Conservation (phyloP, 1,140 invertebrate genomes). For the Calliopsis andreniformis region DNA sequence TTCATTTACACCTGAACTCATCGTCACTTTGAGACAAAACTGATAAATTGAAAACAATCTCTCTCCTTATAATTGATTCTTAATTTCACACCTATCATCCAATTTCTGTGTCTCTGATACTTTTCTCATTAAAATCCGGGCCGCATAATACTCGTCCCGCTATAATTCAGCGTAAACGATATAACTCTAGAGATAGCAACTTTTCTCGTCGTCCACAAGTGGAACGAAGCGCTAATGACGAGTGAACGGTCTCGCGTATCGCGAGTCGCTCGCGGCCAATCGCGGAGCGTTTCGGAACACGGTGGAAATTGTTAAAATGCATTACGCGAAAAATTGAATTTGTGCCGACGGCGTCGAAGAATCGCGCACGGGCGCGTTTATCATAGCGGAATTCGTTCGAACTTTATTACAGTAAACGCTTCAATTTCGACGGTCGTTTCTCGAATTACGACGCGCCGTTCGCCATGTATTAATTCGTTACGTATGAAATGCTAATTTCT, state of each 20-base stretch:
- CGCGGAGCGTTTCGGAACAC: neutral
- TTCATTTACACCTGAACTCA: too few species aligned
- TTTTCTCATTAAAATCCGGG: neutral
- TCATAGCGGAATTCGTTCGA: neutral
- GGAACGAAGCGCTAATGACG: neutral
- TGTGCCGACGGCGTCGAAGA: neutral
- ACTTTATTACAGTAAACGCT: neutral
- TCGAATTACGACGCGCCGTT: neutral
- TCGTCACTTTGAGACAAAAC: too few species aligned
- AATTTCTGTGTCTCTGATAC: too few species aligned
- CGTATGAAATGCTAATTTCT: too few species aligned
- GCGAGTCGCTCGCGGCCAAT: neutral
- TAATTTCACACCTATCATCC: neutral
- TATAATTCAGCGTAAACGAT: neutral
- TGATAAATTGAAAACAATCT: too few species aligned
- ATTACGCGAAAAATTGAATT: neutral
- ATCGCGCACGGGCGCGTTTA: neutral
- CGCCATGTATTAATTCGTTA: too few species aligned
- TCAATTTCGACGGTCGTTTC: neutral
- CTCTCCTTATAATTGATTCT: neutral
- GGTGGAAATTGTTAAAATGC: neutral
- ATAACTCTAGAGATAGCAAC: neutral
- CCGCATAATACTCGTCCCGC: neutral
- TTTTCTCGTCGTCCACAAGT: neutral
- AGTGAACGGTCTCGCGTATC: neutral